Evolutionary conservation across 2,797 vertebrate genomes (phyloP).

Genomic region (Leptodactylus fallax): DNA sequence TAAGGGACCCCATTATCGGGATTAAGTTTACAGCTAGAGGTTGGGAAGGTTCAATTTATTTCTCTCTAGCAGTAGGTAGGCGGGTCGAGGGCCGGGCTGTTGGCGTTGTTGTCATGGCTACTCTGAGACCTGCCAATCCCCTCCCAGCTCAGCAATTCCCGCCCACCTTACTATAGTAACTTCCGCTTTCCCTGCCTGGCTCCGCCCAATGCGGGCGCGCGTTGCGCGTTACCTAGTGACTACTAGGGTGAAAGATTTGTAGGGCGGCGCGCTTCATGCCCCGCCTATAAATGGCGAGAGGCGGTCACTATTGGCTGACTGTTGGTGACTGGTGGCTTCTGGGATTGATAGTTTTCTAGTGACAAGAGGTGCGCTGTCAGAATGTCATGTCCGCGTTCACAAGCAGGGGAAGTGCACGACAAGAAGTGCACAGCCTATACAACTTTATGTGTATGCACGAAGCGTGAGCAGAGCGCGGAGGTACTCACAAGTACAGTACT

Average conservation of each 20-base stretch:
- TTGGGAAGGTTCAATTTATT: neutral
- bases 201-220: slow-evolving; percentile 16
- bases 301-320: neutral
- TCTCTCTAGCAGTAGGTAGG: neutral
- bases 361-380: slow-evolving; percentile 41
- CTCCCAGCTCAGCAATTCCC: neutral
- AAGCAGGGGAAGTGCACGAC: neutral
- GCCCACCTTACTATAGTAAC: slow-evolving; percentile 23
- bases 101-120: slow-evolving; percentile 61
- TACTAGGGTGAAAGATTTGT: slow-evolving; percentile 2
- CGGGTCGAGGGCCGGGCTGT: slow-evolving; percentile 24
- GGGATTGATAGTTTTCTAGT: slow-evolving; percentile 50
- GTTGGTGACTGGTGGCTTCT: neutral
- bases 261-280: neutral
- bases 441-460: slow-evolving; percentile 13
- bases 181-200: neutral
- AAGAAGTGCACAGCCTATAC: neutral
- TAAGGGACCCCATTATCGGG: neutral
- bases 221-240: slow-evolving; percentile 26
- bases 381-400: slow-evolving; percentile 22
- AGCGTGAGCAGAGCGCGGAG: too few relatives aligned
- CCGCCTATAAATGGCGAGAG: neutral
- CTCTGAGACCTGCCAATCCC: neutral
- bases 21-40: neutral
- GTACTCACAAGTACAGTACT: too few relatives aligned